A percentile compares a stretch with the other conserved stretches of the same genome.
Evolutionary conservation across 2,888 invertebrate species (phyloP).

Genomic region (Chymomyza amoena): DNA sequence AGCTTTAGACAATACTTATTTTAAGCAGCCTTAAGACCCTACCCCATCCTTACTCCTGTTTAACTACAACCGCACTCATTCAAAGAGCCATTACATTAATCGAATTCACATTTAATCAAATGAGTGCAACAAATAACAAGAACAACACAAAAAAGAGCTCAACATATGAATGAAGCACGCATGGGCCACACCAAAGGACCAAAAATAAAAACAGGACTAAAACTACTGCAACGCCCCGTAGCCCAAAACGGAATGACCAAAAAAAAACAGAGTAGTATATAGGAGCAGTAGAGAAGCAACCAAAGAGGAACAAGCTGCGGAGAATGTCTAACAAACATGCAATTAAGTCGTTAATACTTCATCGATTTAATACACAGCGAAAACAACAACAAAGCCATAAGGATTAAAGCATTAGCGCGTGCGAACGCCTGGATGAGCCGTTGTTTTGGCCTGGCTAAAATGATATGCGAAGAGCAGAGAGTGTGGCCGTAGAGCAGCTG

Average conservation of each 20-base stretch:
- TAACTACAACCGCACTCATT: slow-evolving; percentile 12
- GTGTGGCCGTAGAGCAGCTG: background rate
- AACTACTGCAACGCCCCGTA: slow-evolving; percentile 55
- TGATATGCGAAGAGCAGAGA: slow-evolving; percentile 24
- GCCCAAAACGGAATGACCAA: slow-evolving; percentile 9
- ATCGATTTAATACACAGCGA: slow-evolving; percentile 74
- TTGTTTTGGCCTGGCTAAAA: slow-evolving; percentile 41
- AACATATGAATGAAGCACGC: background rate
- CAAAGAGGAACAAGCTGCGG: slow-evolving; percentile 6
- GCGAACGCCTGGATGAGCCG: slow-evolving; percentile 42
- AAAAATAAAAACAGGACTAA: slow-evolving; percentile 23
- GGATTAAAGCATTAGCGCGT: slow-evolving; percentile 76
- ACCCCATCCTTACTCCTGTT: background rate
- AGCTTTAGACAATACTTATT: too few relatives aligned
- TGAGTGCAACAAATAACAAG: slow-evolving; percentile 30
- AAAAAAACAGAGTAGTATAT: slow-evolving; percentile 14
- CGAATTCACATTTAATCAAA: slow-evolving; percentile 64
- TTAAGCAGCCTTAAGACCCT: too few relatives aligned
- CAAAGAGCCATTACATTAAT: slow-evolving; percentile 60
- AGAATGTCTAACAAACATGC: slow-evolving; percentile 76
- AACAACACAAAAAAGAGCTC: background rate
- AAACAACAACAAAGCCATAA: slow-evolving; percentile 15
- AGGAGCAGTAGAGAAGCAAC: background rate
- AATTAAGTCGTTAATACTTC: slow-evolving; percentile 78
- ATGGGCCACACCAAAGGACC: background rate